Conservation (phyloP, 2,797 vertebrate species). For the Sebastes ruberrimus region DNA sequence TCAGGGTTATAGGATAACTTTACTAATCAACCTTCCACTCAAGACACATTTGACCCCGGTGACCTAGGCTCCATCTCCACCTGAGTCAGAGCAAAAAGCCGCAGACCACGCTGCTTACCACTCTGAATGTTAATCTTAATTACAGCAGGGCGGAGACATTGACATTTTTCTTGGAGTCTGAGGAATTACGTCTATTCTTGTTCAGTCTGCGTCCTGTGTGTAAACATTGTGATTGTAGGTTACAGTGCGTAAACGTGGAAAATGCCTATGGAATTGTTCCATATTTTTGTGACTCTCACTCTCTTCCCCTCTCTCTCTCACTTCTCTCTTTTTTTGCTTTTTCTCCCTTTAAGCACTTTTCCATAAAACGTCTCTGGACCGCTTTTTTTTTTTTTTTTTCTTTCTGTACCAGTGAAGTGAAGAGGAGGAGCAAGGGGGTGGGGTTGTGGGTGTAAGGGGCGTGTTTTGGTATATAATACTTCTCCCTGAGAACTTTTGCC, state of each 20-base stretch:
- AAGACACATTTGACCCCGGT: conserved; percentile 43
- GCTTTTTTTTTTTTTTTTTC: conserved; percentile 43
- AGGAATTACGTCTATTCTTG: conserved; percentile 68
- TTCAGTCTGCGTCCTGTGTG: conserved; percentile 67
- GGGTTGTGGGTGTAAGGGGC: conserved; percentile 78
- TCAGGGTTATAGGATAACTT: not conserved
- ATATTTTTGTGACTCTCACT: conserved; percentile 57
- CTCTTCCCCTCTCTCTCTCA: conserved; percentile 12
- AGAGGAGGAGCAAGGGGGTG: conserved; percentile 75
- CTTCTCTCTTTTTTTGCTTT: conserved; percentile 10
- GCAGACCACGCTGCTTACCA: conserved; percentile 33
- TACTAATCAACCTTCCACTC: not conserved
- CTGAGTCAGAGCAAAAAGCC: conserved; percentile 47
- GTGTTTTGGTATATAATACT: conserved; percentile 89
- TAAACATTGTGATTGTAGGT: conserved; percentile 75
- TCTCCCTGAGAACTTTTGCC: conserved; percentile 87
- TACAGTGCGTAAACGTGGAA: conserved; percentile 75
- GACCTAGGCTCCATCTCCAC: conserved; percentile 26
- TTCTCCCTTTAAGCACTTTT: conserved; percentile 72
- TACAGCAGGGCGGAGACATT: conserved; percentile 64
- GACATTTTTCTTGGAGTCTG: conserved; percentile 71
- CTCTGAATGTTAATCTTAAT: conserved; percentile 61
- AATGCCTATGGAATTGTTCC: conserved; percentile 72
- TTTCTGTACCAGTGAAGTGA: conserved; percentile 53
- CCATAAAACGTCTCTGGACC: conserved; percentile 69